Percentiles rank a stretch among this genome's conserved stretches.
Conservation (phyloP, 1,140 invertebrate genomes). For the Drosophila willistoni region DNA sequence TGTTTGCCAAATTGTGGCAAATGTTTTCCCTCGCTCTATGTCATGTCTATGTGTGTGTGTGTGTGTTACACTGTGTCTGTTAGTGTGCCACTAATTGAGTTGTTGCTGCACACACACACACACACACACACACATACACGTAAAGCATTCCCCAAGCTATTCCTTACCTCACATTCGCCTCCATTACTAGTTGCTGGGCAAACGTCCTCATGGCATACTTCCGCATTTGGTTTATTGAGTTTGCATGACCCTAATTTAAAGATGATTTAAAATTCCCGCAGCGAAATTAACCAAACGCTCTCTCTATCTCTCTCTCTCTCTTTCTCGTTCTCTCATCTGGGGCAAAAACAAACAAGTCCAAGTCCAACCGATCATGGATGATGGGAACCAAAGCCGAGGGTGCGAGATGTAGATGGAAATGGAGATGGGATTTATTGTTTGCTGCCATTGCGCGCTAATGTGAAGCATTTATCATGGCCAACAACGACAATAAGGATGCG, state of each 20-base stretch:
- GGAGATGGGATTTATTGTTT: constrained; percentile 57
- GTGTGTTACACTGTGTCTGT: constrained; percentile 27
- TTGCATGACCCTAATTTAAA: constrained; percentile 80
- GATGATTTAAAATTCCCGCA: constrained; percentile 80
- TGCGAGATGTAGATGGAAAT: not conserved
- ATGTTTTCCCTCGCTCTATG: constrained; percentile 43
- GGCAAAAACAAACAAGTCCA: constrained; percentile 24
- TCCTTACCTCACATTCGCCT: not conserved
- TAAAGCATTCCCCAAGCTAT: constrained; percentile 22
- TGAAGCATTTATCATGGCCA: constrained; percentile 74
- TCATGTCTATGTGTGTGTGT: constrained; percentile 2
- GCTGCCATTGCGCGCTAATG: constrained; percentile 65
- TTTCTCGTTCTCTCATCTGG: not conserved
- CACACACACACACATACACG: constrained; percentile 25
- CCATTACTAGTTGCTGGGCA: constrained; percentile 4
- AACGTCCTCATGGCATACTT: constrained; percentile 20
- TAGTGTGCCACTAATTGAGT: constrained; percentile 57
- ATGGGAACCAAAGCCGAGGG: not conserved
- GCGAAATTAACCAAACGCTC: constrained; percentile 71
- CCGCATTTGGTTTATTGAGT: constrained; percentile 72
- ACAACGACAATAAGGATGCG: constrained; percentile 16
- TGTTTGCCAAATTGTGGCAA: constrained; percentile 79
- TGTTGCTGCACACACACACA: constrained; percentile 43
- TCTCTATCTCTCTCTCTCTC: not conserved
- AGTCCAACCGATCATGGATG: constrained; percentile 14